Conservation (phyloP, 2,113 vertebrate species). For the Phylloscopus whistleri region DNA sequence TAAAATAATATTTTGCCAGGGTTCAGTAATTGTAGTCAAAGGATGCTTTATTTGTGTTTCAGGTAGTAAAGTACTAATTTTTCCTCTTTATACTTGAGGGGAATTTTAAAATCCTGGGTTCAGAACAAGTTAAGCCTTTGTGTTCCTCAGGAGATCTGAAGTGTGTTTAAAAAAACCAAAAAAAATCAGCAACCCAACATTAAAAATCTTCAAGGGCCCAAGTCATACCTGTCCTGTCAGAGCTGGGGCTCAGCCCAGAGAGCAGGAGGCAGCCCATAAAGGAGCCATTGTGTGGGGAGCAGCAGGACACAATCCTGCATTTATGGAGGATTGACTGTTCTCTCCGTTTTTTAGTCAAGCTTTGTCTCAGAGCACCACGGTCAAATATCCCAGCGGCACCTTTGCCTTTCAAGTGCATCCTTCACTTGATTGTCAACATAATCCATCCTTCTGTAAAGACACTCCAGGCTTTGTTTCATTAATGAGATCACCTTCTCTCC, state of each 20-base stretch:
- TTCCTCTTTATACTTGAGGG: not conserved
- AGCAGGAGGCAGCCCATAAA: not conserved
- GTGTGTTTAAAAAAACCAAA: not conserved
- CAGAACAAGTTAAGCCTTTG: not conserved
- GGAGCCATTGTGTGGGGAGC: no score
- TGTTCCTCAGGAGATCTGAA: not conserved
- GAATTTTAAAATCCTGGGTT: not conserved
- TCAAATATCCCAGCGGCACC: conserved; percentile 29
- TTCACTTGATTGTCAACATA: not conserved
- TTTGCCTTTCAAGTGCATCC: conserved; percentile 48
- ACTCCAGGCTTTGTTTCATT: conserved; percentile 25
- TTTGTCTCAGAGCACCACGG: not conserved
- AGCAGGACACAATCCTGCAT: no score
- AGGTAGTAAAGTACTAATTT: not conserved
- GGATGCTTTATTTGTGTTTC: not conserved
- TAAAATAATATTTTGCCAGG: not conserved
- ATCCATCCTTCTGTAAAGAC: conserved; percentile 19
- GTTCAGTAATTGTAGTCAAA: not conserved
- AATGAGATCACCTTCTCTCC: not conserved
- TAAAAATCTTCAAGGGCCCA: not conserved
- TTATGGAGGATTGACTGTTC: no score
- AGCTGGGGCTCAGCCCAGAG: no score
- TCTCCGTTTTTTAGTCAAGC: not conserved
- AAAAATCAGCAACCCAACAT: not conserved
- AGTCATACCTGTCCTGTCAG: not conserved